Conservation (phyloP, 2,888 invertebrate species). For the Selenia dentaria region DNA sequence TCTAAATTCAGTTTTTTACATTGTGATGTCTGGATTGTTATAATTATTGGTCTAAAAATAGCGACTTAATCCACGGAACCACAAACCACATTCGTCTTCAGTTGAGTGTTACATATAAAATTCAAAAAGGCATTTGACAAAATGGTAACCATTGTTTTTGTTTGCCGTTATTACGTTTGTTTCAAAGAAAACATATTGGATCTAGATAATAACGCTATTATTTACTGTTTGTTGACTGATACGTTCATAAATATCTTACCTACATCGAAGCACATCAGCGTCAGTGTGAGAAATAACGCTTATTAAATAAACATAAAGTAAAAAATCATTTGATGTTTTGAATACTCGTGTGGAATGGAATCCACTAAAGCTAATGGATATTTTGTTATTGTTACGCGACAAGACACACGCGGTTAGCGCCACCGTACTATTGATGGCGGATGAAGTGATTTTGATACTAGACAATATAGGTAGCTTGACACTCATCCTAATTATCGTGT, state of each 20-base stretch:
- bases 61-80: slow-evolving; percentile 18
- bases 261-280: slow-evolving; percentile 5
- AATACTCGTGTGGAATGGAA: slow-evolving; percentile 51
- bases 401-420: slow-evolving; percentile 81
- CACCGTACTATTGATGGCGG: slow-evolving; percentile 47
- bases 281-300: slow-evolving; percentile 17
- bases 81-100: background rate
- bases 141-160: slow-evolving; percentile 46
- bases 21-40: too few relatives aligned
- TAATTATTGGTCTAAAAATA: too few relatives aligned
- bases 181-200: slow-evolving; percentile 56
- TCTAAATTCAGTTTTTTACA: too few relatives aligned
- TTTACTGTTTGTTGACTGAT: slow-evolving; percentile 28
- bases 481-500: too few relatives aligned
- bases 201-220: slow-evolving; percentile 35
- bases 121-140: slow-evolving; percentile 52
- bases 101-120: slow-evolving; percentile 21
- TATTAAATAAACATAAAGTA: slow-evolving; percentile 34
- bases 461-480: too few relatives aligned
- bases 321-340: slow-evolving; percentile 41
- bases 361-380: slow-evolving; percentile 83
- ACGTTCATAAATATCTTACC: slow-evolving; percentile 17
- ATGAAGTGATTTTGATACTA: slow-evolving; percentile 50
- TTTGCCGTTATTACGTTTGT: slow-evolving; percentile 37
- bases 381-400: slow-evolving; percentile 82